Percentiles rank a stretch among this genome's conserved stretches.
Evolutionary conservation across 1,140 invertebrate species (phyloP).

Genomic region (Rhizoglyphus robini): DNA sequence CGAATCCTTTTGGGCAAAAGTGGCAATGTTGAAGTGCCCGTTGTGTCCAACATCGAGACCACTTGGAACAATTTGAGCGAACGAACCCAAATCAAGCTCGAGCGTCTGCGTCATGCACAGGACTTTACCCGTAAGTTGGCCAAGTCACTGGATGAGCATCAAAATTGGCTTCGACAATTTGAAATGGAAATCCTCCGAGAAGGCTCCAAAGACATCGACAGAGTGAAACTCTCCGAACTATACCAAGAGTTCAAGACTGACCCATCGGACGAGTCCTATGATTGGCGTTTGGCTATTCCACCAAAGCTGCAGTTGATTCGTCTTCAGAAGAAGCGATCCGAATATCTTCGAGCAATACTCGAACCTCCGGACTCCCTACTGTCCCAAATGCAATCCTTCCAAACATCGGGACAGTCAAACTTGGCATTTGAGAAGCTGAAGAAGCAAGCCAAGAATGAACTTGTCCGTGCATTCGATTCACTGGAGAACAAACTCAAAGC

Average conservation of each 20-base stretch:
- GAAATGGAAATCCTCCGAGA: neutral
- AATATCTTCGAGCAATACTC: neutral
- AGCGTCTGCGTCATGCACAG: neutral
- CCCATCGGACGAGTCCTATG: no score
- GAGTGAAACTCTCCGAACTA: neutral
- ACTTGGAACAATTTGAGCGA: neutral
- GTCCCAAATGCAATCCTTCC: neutral
- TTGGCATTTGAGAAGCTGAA: slow-evolving; percentile 1
- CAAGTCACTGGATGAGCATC: neutral
- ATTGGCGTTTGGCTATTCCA: neutral
- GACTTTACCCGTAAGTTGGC: neutral
- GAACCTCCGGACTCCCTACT: neutral
- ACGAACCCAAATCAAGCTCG: neutral
- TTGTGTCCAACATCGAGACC: neutral
- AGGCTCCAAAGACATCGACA: no score
- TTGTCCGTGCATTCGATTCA: neutral
- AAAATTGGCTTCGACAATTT: neutral
- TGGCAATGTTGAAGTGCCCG: neutral
- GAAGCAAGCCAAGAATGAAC: neutral
- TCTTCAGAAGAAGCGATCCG: neutral
- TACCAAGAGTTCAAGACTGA: neutral
- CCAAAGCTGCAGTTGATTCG: neutral
- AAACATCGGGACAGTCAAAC: neutral
- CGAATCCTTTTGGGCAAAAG: neutral
- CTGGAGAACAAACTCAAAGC: neutral